Evolutionary conservation across 2,113 vertebrate genomes (phyloP), one percentile per base, ranked within the genome.

Genomic region (Lepisosteus osseus): DNA sequence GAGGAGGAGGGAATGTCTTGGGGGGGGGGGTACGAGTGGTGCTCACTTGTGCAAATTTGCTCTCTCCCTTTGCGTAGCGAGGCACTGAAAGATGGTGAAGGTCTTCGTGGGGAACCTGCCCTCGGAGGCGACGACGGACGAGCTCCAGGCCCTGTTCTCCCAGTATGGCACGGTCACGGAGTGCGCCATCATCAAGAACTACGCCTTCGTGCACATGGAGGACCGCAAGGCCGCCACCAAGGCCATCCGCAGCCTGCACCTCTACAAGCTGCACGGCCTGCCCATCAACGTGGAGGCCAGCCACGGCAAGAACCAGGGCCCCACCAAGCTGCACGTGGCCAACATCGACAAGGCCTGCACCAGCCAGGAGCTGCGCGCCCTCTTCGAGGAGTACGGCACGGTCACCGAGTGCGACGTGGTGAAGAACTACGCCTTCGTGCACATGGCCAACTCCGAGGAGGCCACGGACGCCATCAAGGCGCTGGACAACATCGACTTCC

Each of bases 131-230:
- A 81, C 83, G 51, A 89, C 83, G 45, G 90, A 93, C 0, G 92
- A 93, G 65, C 77, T 94, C 0, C 89, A 92, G 55, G 77, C 85
- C 4, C 84, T 93, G 2, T 93, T 94, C 7, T 74, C 85, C 0
- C 76, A 88, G 59, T 90, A 91, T 6, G 92, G 92, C 67, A 78
- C 79, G 0, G 90, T 94, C 42, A 92, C 88, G 0, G 92, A 94
- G 65, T 92, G 92, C 15, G 91, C 91, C 59, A 92, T 92, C 68
- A 92, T 89, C 76, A 93, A 92, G 75, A 93, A 94, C 76, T 94
- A 91, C 71, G 92, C 90, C 0, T 94, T 94, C n/a, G 90, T 94
- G 43, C 92, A 94, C 56, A 94, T 94, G 92, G 90, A 92, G 0
- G 91, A 93, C 65, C 88, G 90, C 14, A 92, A 92, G 65, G 78